These are phyloP conservation scores for Acleris sparsana DNA, from an alignment of 2,888 invertebrate species.

Conservation along the genomic window DNA sequence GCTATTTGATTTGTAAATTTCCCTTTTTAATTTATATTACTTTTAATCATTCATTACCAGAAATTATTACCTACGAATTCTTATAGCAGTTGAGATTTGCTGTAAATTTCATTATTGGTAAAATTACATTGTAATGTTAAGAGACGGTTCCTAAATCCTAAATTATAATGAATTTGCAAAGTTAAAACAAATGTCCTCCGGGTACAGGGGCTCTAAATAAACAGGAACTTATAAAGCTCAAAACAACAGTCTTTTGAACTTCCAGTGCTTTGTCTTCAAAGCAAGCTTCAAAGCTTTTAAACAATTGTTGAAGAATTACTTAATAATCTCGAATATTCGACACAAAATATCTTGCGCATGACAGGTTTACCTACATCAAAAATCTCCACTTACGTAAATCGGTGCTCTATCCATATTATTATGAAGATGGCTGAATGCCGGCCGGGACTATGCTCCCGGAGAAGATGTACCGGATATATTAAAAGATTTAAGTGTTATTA, in stretches of 20 bases:
- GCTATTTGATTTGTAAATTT: constrained; percentile 29
- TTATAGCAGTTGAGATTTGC: too few species aligned
- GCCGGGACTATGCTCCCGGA: too few species aligned
- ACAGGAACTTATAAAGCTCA: neutral
- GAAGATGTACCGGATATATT: too few species aligned
- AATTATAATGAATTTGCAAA: constrained; percentile 2
- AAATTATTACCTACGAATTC: too few species aligned
- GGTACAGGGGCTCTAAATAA: neutral
- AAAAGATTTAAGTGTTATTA: too few species aligned
- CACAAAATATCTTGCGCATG: neutral
- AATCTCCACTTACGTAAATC: neutral
- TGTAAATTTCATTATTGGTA: too few species aligned
- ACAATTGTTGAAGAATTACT: constrained; percentile 1
- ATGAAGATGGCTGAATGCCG: neutral
- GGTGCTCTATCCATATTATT: neutral
- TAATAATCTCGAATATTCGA: neutral
- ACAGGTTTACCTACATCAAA: constrained; percentile 5
- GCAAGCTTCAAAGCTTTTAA: too few species aligned
- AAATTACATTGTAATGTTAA: neutral
- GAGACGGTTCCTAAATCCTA: neutral
- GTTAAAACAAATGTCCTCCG: neutral
- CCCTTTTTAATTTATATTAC: neutral
- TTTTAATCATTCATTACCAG: neutral
- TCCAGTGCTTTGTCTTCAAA: neutral
- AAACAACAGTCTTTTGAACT: neutral